Conservation (phyloP, 2,113 vertebrate genomes). For the Bucco capensis region DNA sequence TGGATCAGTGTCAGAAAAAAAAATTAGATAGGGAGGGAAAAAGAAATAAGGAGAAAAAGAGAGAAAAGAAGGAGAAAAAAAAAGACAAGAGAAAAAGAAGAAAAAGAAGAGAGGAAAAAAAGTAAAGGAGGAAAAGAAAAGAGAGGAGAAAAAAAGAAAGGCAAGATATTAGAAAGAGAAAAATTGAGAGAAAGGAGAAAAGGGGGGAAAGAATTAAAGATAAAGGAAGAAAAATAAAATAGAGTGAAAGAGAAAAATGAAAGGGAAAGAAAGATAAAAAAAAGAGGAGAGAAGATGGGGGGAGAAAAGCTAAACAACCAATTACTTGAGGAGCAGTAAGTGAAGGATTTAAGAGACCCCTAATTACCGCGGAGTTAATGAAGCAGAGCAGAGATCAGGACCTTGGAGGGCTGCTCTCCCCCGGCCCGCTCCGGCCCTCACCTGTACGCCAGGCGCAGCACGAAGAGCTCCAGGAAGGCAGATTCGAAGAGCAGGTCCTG, state of each 20-base stretch:
- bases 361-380: conserved; percentile 86
- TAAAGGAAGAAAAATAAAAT: fast-evolving
- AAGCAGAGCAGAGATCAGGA: conserved; percentile 76
- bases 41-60: too few relatives aligned
- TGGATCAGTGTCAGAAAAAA: background rate
- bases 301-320: conserved; percentile 79
- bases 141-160: background rate
- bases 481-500: conserved; percentile 98
- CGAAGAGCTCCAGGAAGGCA: conserved; percentile 96
- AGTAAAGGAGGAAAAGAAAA: too few relatives aligned
- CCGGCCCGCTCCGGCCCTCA: conserved; percentile 42
- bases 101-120: background rate
- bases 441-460: conserved; percentile 96
- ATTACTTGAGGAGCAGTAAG: conserved; percentile 85
- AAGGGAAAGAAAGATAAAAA: too few relatives aligned
- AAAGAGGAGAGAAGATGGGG: background rate
- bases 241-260: too few relatives aligned
- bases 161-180: background rate
- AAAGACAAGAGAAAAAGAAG: background rate
- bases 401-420: conserved; percentile 70
- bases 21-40: fast-evolving
- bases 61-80: too few relatives aligned
- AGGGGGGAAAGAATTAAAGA: too few relatives aligned
- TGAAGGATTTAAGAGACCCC: conserved; percentile 82
- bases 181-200: too few relatives aligned